Percentiles rank a stretch among this genome's conserved stretches.
phyloP scores from a whole-genome alignment of 2,113 vertebrate species.

The Apteryx mantelli region DNA sequence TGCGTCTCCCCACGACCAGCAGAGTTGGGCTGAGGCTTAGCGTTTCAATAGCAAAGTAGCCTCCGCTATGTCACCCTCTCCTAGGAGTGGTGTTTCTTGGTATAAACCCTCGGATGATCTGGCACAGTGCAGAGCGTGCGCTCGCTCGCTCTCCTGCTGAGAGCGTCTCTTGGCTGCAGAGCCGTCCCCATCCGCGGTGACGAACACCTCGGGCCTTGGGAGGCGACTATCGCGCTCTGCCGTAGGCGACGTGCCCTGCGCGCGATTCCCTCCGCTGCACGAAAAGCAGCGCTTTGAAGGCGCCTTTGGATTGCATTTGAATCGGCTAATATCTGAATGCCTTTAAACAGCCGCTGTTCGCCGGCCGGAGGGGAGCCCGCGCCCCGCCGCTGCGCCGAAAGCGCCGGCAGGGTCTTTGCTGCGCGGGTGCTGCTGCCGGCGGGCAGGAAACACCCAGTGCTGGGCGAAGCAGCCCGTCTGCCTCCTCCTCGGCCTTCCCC shows the following conservation, averaged over 20 bases:
- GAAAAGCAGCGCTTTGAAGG: conserved; percentile 8
- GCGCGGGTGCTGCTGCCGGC: neutral
- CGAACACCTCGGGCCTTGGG: conserved; percentile 17
- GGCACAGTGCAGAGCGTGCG: fast-evolving
- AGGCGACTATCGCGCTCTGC: neutral
- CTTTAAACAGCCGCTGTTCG: neutral
- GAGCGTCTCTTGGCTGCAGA: conserved; percentile 50
- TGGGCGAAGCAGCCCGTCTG: fast-evolving
- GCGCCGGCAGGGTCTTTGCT: neutral
- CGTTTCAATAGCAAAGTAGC: neutral
- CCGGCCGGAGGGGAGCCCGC: neutral
- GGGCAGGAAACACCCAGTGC: neutral
- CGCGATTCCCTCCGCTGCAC: neutral
- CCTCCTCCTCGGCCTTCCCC: neutral
- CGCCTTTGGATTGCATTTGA: neutral
- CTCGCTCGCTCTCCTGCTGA: neutral
- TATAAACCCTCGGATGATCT: neutral
- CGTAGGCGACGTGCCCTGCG: neutral
- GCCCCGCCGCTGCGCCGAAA: fast-evolving
- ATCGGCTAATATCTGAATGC: fast-evolving
- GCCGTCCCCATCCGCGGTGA: neutral
- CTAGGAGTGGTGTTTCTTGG: fast-evolving
- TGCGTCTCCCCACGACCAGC: neutral
- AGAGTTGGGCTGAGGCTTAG: neutral
- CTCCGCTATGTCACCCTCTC: neutral